Evolutionary conservation across 2,113 vertebrate genomes (phyloP).

Genomic region (Proteles cristata): DNA sequence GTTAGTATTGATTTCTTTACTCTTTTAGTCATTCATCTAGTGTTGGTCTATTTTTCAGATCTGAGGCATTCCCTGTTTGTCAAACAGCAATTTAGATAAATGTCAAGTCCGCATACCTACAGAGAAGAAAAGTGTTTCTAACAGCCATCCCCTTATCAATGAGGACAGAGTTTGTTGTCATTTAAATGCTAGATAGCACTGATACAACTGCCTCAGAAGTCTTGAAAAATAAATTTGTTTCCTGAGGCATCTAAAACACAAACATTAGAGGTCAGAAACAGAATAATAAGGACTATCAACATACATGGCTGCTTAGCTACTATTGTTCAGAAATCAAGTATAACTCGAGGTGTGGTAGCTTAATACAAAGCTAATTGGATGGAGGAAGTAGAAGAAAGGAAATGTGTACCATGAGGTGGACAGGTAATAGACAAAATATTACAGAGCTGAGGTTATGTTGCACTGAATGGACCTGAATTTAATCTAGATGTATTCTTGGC

Average conservation of each 20-base stretch:
- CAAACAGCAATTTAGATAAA: slow-evolving; percentile 42
- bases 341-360: background rate
- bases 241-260: background rate
- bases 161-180: slow-evolving; percentile 38
- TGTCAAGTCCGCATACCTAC: background rate
- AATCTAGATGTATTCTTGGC: background rate
- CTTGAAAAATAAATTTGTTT: slow-evolving; percentile 49
- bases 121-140: slow-evolving; percentile 23
- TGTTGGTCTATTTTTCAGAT: slow-evolving; percentile 28
- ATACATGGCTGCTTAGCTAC: background rate
- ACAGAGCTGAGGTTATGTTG: background rate
- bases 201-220: slow-evolving; percentile 24
- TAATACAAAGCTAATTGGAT: background rate
- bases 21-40: slow-evolving; percentile 49
- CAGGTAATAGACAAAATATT: background rate
- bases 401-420: background rate
- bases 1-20: slow-evolving; percentile 54
- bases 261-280: background rate
- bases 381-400: background rate
- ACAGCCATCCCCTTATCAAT: background rate
- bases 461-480: background rate
- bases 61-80: background rate
- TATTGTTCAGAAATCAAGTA: slow-evolving; percentile 25
- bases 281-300: background rate
- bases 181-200: background rate